These are phyloP conservation scores for Falco novaeseelandiae DNA, from an alignment of 2,797 vertebrate species.

Conservation along the genomic window DNA sequence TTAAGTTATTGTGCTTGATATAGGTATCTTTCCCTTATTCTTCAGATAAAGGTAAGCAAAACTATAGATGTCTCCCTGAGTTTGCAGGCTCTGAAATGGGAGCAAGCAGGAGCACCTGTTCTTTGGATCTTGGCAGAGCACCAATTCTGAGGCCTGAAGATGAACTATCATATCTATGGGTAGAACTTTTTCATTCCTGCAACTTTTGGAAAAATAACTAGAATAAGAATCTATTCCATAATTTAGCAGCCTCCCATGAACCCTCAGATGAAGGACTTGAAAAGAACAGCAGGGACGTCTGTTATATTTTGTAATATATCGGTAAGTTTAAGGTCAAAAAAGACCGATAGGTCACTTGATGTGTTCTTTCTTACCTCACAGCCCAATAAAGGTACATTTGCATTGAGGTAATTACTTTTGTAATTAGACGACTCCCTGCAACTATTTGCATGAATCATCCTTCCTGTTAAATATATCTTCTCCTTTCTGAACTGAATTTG, in stretches of 20 bases:
- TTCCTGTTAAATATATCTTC: slow-evolving; percentile 19
- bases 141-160: background rate
- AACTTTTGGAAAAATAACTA: background rate
- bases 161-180: background rate
- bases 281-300: background rate
- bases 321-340: background rate
- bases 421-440: slow-evolving; percentile 1
- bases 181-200: background rate
- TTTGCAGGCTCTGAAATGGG: background rate
- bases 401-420: slow-evolving; percentile 28
- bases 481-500: slow-evolving; percentile 14
- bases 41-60: background rate
- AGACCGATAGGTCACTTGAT: background rate
- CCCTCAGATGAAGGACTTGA: background rate
- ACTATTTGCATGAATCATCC: slow-evolving; percentile 37
- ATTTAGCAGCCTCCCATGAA: background rate
- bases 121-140: background rate
- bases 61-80: background rate
- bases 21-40: background rate
- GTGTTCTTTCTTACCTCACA: background rate
- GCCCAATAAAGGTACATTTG: slow-evolving; percentile 11
- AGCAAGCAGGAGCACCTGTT: background rate
- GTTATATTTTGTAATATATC: background rate
- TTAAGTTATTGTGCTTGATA: background rate
- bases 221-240: background rate